These are phyloP conservation scores for Erpetoichthys calabaricus DNA, from an alignment of 2,797 vertebrate species.

Conservation along the genomic window DNA sequence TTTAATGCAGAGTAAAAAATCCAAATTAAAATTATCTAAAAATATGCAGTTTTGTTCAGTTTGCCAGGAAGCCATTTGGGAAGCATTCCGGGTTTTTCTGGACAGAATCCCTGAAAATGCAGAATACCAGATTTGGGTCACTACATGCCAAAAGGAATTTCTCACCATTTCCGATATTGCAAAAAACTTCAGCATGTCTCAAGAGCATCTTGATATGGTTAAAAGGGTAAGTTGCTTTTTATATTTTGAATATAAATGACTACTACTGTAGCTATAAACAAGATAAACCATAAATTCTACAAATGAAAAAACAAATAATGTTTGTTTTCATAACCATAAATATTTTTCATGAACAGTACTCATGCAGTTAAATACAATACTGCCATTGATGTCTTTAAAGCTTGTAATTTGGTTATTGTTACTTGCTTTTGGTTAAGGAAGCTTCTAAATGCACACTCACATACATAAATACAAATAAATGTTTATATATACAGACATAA, in stretches of 20 bases:
- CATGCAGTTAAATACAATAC: too few species aligned
- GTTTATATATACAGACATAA: too few species aligned
- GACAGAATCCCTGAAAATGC: conserved; percentile 71
- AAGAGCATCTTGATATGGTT: conserved; percentile 68
- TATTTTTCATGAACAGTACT: too few species aligned
- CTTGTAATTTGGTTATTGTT: too few species aligned
- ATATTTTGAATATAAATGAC: fast-evolving
- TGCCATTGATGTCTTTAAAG: too few species aligned
- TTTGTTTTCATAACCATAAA: too few species aligned
- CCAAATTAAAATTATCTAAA: background rate
- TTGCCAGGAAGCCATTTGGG: conserved; percentile 89
- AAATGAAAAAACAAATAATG: background rate
- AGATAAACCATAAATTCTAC: background rate
- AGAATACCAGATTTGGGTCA: conserved; percentile 80
- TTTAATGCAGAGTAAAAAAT: background rate
- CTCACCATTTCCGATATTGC: conserved; percentile 77
- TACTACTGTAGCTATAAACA: background rate
- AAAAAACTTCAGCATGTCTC: conserved; percentile 75
- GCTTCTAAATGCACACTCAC: too few species aligned
- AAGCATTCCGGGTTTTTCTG: conserved; percentile 82
- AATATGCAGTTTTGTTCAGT: conserved; percentile 41
- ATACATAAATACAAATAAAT: too few species aligned
- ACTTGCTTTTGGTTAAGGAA: too few species aligned
- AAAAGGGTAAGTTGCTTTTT: conserved; percentile 48
- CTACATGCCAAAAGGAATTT: conserved; percentile 66